These are phyloP conservation scores for Panorpa germanica DNA, from an alignment of 2,888 invertebrate genomes.

Conservation along the genomic window DNA sequence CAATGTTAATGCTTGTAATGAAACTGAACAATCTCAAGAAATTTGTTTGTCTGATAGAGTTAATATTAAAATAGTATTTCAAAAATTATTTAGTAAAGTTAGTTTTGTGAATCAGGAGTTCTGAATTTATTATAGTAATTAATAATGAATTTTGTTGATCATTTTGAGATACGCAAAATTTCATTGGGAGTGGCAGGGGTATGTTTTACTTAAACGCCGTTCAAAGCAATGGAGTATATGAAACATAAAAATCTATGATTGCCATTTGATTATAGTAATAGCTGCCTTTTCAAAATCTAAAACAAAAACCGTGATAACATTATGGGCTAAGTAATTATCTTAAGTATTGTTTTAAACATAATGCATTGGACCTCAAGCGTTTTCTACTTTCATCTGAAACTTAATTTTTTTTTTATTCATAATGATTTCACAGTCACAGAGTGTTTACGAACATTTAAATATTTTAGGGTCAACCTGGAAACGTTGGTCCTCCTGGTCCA, in stretches of 20 bases:
- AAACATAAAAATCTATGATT: too few relatives aligned
- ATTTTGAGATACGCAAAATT: too few relatives aligned
- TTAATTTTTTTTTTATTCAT: slow-evolving; percentile 6
- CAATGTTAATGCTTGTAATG: neutral
- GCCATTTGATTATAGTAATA: too few relatives aligned
- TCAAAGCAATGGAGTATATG: too few relatives aligned
- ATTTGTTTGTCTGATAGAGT: neutral
- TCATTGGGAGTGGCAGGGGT: too few relatives aligned
- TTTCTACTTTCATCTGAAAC: slow-evolving; percentile 1
- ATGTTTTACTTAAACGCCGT: too few relatives aligned
- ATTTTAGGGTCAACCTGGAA: slow-evolving; percentile 51
- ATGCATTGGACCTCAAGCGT: neutral
- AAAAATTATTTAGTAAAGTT: too few relatives aligned
- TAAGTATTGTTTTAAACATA: slow-evolving; percentile 6
- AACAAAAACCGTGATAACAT: too few relatives aligned
- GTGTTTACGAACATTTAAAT: neutral
- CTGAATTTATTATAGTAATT: too few relatives aligned
- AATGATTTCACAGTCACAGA: slow-evolving; percentile 4
- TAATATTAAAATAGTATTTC: too few relatives aligned
- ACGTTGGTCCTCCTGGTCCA: slow-evolving; percentile 43
- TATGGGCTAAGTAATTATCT: slow-evolving; percentile 3
- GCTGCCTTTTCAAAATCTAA: too few relatives aligned
- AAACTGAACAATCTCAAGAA: neutral
- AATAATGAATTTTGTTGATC: neutral
- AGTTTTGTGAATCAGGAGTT: too few relatives aligned